phyloP scores from a whole-genome alignment of 2,113 vertebrate genomes.

The Gadus macrocephalus region DNA sequence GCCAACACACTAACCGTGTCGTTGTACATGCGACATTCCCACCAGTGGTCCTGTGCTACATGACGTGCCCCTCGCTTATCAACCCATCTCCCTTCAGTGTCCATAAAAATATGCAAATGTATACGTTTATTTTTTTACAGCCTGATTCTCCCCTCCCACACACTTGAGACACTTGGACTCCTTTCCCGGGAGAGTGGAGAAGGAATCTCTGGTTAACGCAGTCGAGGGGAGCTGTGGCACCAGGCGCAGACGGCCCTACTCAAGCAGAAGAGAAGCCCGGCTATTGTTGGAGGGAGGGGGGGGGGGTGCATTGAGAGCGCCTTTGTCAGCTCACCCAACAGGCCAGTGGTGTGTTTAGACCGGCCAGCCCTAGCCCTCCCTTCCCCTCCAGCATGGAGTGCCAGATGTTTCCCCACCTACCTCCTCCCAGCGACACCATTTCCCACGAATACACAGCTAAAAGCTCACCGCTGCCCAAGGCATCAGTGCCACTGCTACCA shows the following conservation, averaged over 20 bases:
- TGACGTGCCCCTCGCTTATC: neutral
- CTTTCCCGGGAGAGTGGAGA: too few relatives aligned
- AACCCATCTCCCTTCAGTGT: constrained; percentile 2
- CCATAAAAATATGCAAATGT: constrained; percentile 2
- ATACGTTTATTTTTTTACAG: constrained; percentile 21
- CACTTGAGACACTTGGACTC: too few relatives aligned
- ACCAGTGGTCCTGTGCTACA: too few relatives aligned
- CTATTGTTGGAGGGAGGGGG: constrained; percentile 62
- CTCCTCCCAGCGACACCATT: constrained; percentile 30
- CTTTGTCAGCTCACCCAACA: constrained; percentile 67
- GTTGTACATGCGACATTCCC: neutral
- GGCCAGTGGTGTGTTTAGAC: constrained; percentile 65
- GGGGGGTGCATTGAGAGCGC: constrained; percentile 56
- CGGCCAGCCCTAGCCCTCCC: constrained; percentile 41
- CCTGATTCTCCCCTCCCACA: constrained; percentile 16
- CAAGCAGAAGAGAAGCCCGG: constrained; percentile 41
- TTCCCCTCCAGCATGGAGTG: constrained; percentile 40
- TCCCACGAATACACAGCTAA: constrained; percentile 34
- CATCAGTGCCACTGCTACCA: constrained; percentile 23
- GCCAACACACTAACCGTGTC: neutral
- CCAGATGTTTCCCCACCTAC: constrained; percentile 51
- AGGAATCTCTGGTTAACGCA: too few relatives aligned
- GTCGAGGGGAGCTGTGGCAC: constrained; percentile 49
- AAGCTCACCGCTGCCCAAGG: constrained; percentile 28
- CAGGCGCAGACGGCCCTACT: constrained; percentile 59